Evolutionary conservation across 2,888 invertebrate species (phyloP).

Genomic region (Meghimatium bilineatum): DNA sequence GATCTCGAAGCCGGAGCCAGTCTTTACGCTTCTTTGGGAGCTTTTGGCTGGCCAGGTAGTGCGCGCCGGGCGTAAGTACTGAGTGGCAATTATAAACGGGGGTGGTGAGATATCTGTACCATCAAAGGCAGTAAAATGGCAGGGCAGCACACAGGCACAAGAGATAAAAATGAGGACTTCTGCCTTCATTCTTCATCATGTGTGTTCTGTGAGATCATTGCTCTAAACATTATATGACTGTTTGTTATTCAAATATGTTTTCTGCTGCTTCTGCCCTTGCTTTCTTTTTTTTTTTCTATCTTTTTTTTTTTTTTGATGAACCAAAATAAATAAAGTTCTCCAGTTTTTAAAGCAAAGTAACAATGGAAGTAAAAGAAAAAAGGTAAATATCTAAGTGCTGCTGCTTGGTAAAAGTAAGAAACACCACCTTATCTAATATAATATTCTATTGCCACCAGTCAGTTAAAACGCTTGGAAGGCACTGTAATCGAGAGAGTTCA

Average conservation of each 20-base stretch:
- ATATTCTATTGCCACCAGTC: conserved; percentile 50
- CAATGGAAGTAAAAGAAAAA: neutral
- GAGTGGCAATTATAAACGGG: conserved; percentile 48
- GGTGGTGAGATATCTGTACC: conserved; percentile 44
- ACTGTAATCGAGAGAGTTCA: conserved; percentile 48
- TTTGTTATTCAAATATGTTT: neutral
- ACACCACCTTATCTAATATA: conserved; percentile 35
- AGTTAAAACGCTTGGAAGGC: conserved; percentile 47
- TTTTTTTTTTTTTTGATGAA: neutral
- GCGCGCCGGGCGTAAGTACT: conserved; percentile 52
- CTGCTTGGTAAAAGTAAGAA: conserved; percentile 24
- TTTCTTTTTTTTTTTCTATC: neutral
- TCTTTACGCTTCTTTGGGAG: conserved; percentile 34
- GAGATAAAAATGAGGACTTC: neutral
- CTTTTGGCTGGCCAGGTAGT: conserved; percentile 51
- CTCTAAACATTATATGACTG: neutral
- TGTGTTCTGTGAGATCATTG: conserved; percentile 14
- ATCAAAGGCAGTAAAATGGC: neutral
- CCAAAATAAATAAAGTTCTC: neutral
- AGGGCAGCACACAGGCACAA: conserved; percentile 7
- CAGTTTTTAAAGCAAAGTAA: neutral
- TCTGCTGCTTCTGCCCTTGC: too few species aligned
- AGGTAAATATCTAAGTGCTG: conserved; percentile 24
- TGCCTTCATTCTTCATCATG: neutral
- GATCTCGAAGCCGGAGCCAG: conserved; percentile 50